phyloP scores from a whole-genome alignment of 2,797 vertebrate genomes.

The Platalea minor region DNA sequence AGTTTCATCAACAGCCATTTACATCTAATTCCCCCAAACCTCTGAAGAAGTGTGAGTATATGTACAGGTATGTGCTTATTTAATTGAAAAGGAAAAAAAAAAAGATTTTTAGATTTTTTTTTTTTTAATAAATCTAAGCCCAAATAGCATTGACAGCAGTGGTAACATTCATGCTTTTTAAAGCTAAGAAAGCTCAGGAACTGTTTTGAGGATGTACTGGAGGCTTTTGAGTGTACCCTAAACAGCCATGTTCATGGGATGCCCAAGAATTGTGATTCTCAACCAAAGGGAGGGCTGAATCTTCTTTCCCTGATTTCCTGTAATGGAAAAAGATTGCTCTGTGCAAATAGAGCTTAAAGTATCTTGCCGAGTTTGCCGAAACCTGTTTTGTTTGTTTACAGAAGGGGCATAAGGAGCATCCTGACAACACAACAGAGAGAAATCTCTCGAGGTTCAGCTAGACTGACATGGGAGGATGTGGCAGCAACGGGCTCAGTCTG shows the following conservation, averaged over 20 bases:
- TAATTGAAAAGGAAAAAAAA: background rate
- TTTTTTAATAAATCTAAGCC: background rate
- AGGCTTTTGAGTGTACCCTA: background rate
- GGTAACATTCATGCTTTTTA: background rate
- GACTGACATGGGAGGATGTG: background rate
- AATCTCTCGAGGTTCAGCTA: background rate
- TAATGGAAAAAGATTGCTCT: background rate
- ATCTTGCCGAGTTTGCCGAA: background rate
- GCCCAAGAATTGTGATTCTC: background rate
- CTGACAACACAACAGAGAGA: background rate
- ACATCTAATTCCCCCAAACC: background rate
- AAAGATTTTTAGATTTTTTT: accelerated
- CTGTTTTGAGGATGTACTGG: background rate
- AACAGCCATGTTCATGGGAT: background rate
- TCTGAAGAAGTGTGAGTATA: background rate
- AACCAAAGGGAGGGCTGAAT: background rate
- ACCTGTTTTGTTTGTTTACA: background rate
- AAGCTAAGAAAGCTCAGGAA: background rate
- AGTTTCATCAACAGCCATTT: background rate
- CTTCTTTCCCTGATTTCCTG: background rate
- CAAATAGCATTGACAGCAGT: background rate
- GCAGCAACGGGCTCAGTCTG: accelerated
- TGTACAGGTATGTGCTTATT: background rate
- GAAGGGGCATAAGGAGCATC: background rate
- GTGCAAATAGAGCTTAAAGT: background rate